phyloP scores from a whole-genome alignment of 2,113 vertebrate species.

The Phylloscopus trochilus region DNA sequence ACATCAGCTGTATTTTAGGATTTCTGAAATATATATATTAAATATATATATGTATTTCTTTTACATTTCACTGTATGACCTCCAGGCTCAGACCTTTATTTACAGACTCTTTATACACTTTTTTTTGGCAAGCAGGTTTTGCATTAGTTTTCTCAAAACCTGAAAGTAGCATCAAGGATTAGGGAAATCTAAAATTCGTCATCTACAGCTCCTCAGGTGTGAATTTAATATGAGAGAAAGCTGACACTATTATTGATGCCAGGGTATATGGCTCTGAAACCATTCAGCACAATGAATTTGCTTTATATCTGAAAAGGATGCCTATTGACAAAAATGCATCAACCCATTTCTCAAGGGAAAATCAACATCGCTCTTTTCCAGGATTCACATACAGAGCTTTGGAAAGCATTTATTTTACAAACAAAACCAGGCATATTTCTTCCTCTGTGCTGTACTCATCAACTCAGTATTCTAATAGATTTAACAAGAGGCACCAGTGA shows the following conservation, averaged over 20 bases:
- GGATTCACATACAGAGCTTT: background rate
- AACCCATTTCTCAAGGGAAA: constrained; percentile 55
- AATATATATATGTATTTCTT: background rate
- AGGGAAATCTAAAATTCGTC: background rate
- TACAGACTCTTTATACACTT: background rate
- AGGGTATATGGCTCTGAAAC: background rate
- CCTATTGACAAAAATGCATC: constrained; percentile 30
- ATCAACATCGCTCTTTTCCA: constrained; percentile 44
- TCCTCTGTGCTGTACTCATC: background rate
- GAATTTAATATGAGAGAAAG: background rate
- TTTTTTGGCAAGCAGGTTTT: background rate
- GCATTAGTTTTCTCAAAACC: background rate
- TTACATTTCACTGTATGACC: background rate
- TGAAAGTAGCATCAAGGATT: background rate
- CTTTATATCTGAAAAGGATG: constrained; percentile 4
- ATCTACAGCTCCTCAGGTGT: background rate
- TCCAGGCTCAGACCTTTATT: background rate
- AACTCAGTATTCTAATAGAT: background rate
- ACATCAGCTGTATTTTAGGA: background rate
- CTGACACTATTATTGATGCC: constrained; percentile 18
- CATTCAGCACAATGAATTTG: constrained; percentile 35
- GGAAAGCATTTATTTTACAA: constrained; percentile 24
- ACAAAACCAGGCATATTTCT: background rate
- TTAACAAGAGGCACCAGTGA: background rate
- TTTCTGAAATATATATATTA: background rate